These are phyloP conservation scores for Keiferia lycopersicella DNA, from an alignment of 2,888 invertebrate genomes.

Conservation along the genomic window DNA sequence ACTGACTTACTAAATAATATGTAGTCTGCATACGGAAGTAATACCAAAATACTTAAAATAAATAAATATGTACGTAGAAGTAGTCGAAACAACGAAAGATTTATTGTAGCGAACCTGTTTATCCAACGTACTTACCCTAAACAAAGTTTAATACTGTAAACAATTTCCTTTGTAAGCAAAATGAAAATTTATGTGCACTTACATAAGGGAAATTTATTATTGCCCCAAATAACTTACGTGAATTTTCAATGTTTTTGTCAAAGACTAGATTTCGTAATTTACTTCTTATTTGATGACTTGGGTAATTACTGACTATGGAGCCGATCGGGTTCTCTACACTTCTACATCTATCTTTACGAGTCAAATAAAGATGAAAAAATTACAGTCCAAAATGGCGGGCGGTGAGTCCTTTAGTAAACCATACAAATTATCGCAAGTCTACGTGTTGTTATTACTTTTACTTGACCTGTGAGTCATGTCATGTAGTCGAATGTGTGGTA, in stretches of 20 bases:
- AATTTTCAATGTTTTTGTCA: not conserved
- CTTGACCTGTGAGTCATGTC: slow-evolving; percentile 38
- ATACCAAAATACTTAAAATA: not conserved
- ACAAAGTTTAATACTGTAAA: slow-evolving; percentile 8
- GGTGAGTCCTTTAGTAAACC: no score
- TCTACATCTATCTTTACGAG: no score
- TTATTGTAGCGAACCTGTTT: slow-evolving; percentile 2
- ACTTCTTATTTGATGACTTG: no score
- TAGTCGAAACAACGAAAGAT: not conserved
- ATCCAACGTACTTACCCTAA: slow-evolving; percentile 15
- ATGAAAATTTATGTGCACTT: no score
- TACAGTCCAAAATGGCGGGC: no score
- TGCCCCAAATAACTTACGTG: not conserved
- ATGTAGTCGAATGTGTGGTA: slow-evolving; percentile 38
- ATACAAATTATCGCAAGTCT: not conserved
- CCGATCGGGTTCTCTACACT: no score
- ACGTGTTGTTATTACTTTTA: slow-evolving; percentile 9
- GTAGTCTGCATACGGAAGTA: not conserved
- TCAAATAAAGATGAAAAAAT: no score
- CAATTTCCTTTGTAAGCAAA: not conserved
- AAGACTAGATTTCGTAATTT: no score
- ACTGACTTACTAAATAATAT: no score
- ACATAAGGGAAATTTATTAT: no score
- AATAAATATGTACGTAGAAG: not conserved
- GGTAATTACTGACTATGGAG: no score